phyloP scores from a whole-genome alignment of 2,113 vertebrate genomes.

The Halichoerus grypus region DNA sequence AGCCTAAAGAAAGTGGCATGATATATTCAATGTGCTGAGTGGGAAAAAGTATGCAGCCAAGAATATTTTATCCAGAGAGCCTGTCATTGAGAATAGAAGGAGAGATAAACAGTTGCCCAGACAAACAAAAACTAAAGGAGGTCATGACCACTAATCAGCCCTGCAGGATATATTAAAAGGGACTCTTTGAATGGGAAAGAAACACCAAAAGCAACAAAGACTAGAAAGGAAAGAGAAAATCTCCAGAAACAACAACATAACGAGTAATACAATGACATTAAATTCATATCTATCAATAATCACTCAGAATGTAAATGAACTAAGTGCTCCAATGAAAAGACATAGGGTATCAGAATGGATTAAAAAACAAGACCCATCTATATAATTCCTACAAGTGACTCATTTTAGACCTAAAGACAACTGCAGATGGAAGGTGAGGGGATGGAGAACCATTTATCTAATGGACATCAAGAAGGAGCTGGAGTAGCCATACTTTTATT shows the following conservation, averaged over 20 bases:
- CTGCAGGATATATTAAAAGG: neutral
- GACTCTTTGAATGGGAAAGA: neutral
- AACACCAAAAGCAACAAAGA: neutral
- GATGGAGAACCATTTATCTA: neutral
- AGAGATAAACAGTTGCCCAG: neutral
- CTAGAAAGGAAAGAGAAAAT: neutral
- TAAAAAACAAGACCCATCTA: neutral
- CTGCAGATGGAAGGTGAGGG: neutral
- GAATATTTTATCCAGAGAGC: neutral
- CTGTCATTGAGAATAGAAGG: neutral
- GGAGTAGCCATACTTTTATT: neutral
- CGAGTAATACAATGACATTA: neutral
- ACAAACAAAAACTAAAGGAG: neutral
- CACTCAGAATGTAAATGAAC: neutral
- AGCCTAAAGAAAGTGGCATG: neutral
- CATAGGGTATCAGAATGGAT: neutral
- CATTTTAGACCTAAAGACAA: neutral
- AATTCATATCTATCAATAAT: neutral
- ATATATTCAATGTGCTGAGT: neutral
- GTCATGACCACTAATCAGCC: neutral
- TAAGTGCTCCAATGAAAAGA: neutral
- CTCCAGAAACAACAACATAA: neutral
- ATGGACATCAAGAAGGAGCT: neutral
- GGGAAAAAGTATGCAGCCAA: neutral
- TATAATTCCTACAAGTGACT: neutral